Base-by-base conservation (phyloP, 2,113 vertebrate genomes). In the Silurus asotus region DNA sequence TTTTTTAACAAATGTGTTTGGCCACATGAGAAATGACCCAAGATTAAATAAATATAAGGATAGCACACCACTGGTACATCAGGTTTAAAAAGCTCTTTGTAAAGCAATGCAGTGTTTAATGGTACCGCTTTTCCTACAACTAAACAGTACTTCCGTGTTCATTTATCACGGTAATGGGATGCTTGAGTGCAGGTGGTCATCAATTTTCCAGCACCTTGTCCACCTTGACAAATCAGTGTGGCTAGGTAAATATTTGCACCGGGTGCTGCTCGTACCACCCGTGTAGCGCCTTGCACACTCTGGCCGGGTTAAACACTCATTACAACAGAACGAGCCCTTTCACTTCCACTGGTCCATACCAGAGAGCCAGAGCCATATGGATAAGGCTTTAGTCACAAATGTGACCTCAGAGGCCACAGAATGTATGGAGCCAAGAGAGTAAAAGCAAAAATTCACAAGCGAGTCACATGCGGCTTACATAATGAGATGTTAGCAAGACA, bases 321-420 rank as follows among this genome's bases (percentile, higher is more conserved):
- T 79, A 87, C 81, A 86, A 83, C 69, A 85, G 61, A 79, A 83
- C 78, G 20, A 79, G 83, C 67, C 87, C 86, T 90, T 92, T 92
- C 88, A 89, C 84, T 81, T 87, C 88, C 88, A 90, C 51, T 89
- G 89, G 89, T 80, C 89, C 91, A 61, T 90, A 72, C 51, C 72
- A 69, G 67, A 82, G 75, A 88, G 85, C 59, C 23, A 77, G 75
- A 74, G 51, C 81, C 65, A 70, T 87, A 45, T 51, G 59, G 82
- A 74, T 87, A 86, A 83, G 84, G 59, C 51, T 74, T 84, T 53
- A 45, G 23, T 83, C 88, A 82, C 61, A 64, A 49, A 72, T 56
- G 77, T 82, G 78, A 86, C 74, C 88, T 82, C 28, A 77, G 74
- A 72, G 64, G 25, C 82, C 28, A 14, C 15, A 83, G 82, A 77